Percentiles rank a stretch among this genome's conserved stretches.
phyloP scores from a whole-genome alignment of 2,888 invertebrate species.

The Aricia artaxerxes region DNA sequence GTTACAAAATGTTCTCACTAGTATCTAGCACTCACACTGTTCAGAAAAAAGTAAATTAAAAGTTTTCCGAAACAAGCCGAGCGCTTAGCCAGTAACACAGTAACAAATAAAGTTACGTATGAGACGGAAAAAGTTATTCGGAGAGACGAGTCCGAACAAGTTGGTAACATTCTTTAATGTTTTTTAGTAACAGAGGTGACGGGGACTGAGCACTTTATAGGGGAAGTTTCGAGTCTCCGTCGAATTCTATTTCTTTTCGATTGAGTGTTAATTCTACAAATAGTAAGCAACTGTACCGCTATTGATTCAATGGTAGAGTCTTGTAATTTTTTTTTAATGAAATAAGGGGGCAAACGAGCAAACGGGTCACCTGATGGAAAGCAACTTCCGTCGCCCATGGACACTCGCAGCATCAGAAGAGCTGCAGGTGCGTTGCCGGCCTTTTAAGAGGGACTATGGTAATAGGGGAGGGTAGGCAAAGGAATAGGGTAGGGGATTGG shows the following conservation, averaged over 20 bases:
- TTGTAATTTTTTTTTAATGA: neutral
- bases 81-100: slow-evolving; percentile 20
- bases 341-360: too few relatives aligned
- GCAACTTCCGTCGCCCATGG: too few relatives aligned
- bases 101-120: slow-evolving; percentile 23
- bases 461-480: too few relatives aligned
- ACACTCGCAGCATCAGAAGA: too few relatives aligned
- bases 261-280: neutral
- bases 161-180: slow-evolving; percentile 29
- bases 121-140: slow-evolving; percentile 23
- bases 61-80: neutral
- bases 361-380: too few relatives aligned
- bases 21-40: neutral
- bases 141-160: slow-evolving; percentile 19
- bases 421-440: too few relatives aligned
- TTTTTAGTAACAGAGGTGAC: slow-evolving; percentile 26
- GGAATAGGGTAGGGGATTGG: too few relatives aligned
- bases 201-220: slow-evolving; percentile 15
- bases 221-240: neutral
- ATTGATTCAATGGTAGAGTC: neutral
- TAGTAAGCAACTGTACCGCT: neutral
- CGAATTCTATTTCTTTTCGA: neutral
- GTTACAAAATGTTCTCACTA: neutral
- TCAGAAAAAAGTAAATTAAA: slow-evolving; percentile 16
- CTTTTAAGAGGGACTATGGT: too few relatives aligned